Evolutionary conservation across 2,888 invertebrate genomes (phyloP).

Genomic region (Elysia crispata): DNA sequence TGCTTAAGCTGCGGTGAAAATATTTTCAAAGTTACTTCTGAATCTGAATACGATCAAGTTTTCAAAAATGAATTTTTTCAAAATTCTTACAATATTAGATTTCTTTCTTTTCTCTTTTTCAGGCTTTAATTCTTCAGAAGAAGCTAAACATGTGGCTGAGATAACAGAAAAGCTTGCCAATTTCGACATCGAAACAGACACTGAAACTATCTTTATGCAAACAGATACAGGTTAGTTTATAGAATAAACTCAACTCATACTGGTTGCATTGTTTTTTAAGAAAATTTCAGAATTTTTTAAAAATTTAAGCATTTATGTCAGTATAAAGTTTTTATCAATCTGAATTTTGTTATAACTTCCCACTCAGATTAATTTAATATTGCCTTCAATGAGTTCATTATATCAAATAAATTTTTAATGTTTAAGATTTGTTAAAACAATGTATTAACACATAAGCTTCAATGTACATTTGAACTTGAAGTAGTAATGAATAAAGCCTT

Average conservation of each 20-base stretch:
- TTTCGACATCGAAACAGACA: slow-evolving; percentile 77
- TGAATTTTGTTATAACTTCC: too few relatives aligned
- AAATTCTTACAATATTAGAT: not conserved
- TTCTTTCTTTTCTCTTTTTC: too few relatives aligned
- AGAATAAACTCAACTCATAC: too few relatives aligned
- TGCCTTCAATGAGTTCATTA: too few relatives aligned
- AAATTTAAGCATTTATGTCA: too few relatives aligned
- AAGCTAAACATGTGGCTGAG: slow-evolving; percentile 74
- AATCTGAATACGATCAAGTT: not conserved
- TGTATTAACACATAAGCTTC: not conserved
- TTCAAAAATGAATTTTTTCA: not conserved
- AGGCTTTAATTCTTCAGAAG: slow-evolving; percentile 66
- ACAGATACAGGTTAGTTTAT: slow-evolving; percentile 71
- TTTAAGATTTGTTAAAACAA: not conserved
- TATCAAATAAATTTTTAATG: too few relatives aligned
- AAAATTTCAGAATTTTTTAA: too few relatives aligned
- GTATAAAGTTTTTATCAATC: too few relatives aligned
- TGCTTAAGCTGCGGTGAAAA: not conserved
- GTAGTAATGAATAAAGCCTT: too few relatives aligned
- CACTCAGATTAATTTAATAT: too few relatives aligned
- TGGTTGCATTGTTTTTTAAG: too few relatives aligned
- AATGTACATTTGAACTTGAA: too few relatives aligned
- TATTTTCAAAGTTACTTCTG: not conserved
- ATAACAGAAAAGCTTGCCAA: slow-evolving; percentile 75
- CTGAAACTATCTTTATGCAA: slow-evolving; percentile 71